Base-by-base conservation (phyloP, 1,140 invertebrate species). In the Dinothrombium tinctorium region DNA sequence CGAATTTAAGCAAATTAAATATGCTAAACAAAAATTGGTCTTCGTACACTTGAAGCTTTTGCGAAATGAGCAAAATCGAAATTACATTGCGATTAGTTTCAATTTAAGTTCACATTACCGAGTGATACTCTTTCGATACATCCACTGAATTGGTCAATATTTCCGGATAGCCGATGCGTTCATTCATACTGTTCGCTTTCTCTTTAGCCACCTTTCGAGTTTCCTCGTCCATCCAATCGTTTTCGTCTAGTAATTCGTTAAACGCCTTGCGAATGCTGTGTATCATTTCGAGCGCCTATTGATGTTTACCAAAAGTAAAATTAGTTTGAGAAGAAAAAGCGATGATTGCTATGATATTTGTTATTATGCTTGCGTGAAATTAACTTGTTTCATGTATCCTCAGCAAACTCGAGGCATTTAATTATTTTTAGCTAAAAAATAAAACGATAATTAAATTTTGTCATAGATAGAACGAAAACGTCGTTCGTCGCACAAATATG, bases 161-260 rank as follows among this genome's bases (percentile, higher is more conserved):
- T 54, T 84, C 73, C 1, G 83, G 80, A 56, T 82, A 86, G 1
- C 83, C 84, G 47, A 94, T 83, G 54, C 77, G 73, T 19, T 87
- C 60, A 46, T 72, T 69, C 69, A 94, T 83, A 0, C 69, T 53
- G 21, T 40, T 40, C 20, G 63, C 71, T 64, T 94, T 92, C 50
- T 74, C 67, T 9, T 66, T 66, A 2, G 83, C 83, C 28, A 76
- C 64, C 21, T 63, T 54, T 50, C 77, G 76, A 0, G 84, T 89
- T 23, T 73, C 66, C 14, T 69, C 58, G 46, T 86, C 76, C 54
- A 94, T 73, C 86, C 86, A 94, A 17, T 64, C 65, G 1, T 72
- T 74, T 38, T 69, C 63, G 12, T 67, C 59, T 1, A 86, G 52
- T 7, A 78, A 62, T 48, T 76, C 68, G 15, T 73, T 66, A 51